Conservation (phyloP, 2,888 invertebrate species). For the Sclerodermus sp. region DNA sequence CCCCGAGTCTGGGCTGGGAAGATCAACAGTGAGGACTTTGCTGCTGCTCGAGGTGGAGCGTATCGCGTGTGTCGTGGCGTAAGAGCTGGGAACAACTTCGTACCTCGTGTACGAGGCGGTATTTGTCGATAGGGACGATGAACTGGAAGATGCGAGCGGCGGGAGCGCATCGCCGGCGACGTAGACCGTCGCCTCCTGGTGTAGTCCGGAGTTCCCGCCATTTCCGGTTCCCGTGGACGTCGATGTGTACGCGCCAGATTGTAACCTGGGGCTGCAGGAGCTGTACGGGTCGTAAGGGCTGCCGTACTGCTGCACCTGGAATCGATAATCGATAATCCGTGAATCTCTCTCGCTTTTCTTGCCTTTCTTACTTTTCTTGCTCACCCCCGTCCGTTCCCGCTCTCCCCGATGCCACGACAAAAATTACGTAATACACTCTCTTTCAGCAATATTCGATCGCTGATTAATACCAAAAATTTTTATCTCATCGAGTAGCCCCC, state of each 20-base stretch:
- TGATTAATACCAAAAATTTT: too few relatives aligned
- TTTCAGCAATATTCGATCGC: too few relatives aligned
- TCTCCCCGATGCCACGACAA: too few relatives aligned
- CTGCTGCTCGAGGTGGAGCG: constrained; percentile 54
- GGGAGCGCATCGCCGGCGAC: constrained; percentile 61
- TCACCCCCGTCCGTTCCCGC: too few relatives aligned
- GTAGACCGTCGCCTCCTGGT: constrained; percentile 60
- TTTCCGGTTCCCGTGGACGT: constrained; percentile 34
- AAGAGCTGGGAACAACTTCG: constrained; percentile 55
- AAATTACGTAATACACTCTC: too few relatives aligned
- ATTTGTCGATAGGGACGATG: constrained; percentile 64
- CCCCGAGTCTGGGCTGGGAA: constrained; percentile 94
- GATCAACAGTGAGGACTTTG: constrained; percentile 83
- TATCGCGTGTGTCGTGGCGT: constrained; percentile 53
- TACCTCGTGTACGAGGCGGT: constrained; percentile 55
- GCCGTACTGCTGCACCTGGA: constrained; percentile 50
- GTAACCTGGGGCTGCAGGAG: constrained; percentile 52
- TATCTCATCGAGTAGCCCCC: too few relatives aligned
- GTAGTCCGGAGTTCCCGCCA: constrained; percentile 39
- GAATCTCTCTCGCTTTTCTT: too few relatives aligned
- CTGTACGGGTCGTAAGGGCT: constrained; percentile 54
- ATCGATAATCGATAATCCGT: background rate
- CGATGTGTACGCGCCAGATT: constrained; percentile 47
- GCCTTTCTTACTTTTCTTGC: too few relatives aligned
- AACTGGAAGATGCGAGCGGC: constrained; percentile 61